A percentile compares a stretch with the other conserved stretches of the same genome.
Conservation (phyloP, 2,113 vertebrate species). For the Stomatorhinus ivindoensis region DNA sequence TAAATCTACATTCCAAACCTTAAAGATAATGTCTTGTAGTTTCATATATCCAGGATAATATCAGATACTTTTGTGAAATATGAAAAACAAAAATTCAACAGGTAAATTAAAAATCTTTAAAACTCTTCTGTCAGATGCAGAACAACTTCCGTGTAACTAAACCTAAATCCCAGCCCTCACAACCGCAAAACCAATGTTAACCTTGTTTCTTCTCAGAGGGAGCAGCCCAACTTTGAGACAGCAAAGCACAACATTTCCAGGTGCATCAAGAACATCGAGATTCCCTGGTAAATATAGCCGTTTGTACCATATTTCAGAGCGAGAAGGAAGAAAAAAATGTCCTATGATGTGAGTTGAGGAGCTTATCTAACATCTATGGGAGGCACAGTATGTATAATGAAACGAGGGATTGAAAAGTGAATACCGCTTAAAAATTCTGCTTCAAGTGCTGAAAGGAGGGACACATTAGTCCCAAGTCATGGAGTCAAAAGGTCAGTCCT, state of each 20-base stretch:
- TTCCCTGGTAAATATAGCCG: background rate
- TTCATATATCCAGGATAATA: slow-evolving; percentile 69
- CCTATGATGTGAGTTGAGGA: background rate
- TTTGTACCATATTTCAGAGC: slow-evolving; percentile 11
- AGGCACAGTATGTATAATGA: background rate
- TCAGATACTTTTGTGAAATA: slow-evolving; percentile 58
- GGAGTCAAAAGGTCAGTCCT: background rate
- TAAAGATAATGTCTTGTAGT: slow-evolving; percentile 63
- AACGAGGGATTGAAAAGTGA: background rate
- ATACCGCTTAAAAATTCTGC: background rate
- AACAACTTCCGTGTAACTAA: slow-evolving; percentile 36
- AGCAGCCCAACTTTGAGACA: slow-evolving; percentile 24
- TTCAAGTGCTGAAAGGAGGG: slow-evolving; percentile 13
- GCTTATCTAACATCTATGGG: background rate
- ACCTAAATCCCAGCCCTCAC: slow-evolving; percentile 29
- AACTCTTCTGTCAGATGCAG: slow-evolving; percentile 43
- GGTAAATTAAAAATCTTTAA: slow-evolving; percentile 40
- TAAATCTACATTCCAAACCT: slow-evolving; percentile 74
- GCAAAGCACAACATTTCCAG: slow-evolving; percentile 5
- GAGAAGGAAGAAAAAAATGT: background rate
- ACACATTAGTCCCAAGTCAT: background rate
- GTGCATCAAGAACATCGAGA: background rate
- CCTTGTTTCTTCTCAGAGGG: slow-evolving; percentile 28
- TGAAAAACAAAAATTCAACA: slow-evolving; percentile 51
- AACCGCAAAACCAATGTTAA: slow-evolving; percentile 33